These are phyloP conservation scores for Rhineura floridana DNA, from an alignment of 2,113 vertebrate genomes.

Conservation along the genomic window DNA sequence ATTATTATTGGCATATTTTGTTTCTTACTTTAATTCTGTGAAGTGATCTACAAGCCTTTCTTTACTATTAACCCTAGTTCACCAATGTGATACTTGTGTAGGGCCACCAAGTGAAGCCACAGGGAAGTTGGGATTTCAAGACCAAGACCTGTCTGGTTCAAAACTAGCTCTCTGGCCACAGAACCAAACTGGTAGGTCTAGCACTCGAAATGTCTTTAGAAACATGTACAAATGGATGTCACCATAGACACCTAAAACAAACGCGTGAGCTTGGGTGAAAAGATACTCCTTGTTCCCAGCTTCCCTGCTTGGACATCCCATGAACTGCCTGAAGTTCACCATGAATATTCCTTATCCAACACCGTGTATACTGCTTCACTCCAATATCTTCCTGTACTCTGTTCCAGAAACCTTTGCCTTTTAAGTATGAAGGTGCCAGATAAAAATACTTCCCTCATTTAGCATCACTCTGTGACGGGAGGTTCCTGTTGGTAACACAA, in stretches of 20 bases:
- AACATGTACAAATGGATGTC: no score
- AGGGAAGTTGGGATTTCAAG: not conserved
- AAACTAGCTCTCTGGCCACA: not conserved
- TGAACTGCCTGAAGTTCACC: not conserved
- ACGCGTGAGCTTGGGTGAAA: not conserved
- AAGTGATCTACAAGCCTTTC: no score
- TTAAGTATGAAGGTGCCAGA: constrained; percentile 16
- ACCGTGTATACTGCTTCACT: not conserved
- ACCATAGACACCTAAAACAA: no score
- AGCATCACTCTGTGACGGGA: constrained; percentile 19
- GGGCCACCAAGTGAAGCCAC: not conserved
- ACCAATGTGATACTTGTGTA: no score
- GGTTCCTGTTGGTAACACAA: constrained; percentile 32
- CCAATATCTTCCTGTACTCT: not conserved
- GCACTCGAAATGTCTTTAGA: not conserved
- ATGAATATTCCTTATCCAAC: not conserved
- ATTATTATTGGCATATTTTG: no score
- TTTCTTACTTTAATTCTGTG: no score
- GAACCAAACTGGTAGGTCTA: not conserved
- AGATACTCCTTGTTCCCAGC: not conserved
- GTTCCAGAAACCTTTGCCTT: constrained; percentile 3
- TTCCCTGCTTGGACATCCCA: not conserved
- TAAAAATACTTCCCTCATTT: constrained; percentile 43
- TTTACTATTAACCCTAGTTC: no score
- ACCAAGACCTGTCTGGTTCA: not conserved